Evolutionary conservation across 2,888 invertebrate genomes (phyloP).

Genomic region (Lasiommata megera): DNA sequence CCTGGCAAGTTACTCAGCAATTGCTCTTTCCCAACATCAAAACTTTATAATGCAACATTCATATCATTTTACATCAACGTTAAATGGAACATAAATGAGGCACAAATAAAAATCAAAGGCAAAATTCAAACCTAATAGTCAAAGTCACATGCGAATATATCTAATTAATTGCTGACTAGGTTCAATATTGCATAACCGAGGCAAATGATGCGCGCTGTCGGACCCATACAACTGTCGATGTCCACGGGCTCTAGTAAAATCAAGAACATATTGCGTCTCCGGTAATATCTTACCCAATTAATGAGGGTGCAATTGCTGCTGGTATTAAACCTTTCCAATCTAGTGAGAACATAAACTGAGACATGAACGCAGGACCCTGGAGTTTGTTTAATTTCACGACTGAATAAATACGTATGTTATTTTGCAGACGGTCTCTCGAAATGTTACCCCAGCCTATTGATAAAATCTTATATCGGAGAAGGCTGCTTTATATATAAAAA

Average conservation of each 20-base stretch:
- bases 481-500: too few relatives aligned
- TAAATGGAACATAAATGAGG: too few relatives aligned
- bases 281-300: constrained; percentile 59
- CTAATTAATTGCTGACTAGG: too few relatives aligned
- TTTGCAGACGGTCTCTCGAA: constrained; percentile 48
- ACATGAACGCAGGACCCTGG: constrained; percentile 54
- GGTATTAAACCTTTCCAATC: constrained; percentile 56
- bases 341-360: constrained; percentile 78
- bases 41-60: too few relatives aligned
- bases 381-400: constrained; percentile 79
- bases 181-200: too few relatives aligned
- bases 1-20: too few relatives aligned
- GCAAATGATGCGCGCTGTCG: neutral
- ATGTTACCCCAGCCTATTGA: constrained; percentile 29
- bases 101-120: too few relatives aligned
- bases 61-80: too few relatives aligned
- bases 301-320: constrained; percentile 56
- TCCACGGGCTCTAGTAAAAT: constrained; percentile 33
- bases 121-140: too few relatives aligned
- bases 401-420: constrained; percentile 78
- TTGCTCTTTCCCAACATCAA: too few relatives aligned
- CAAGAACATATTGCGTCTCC: constrained; percentile 51
- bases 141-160: too few relatives aligned
- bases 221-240: neutral
- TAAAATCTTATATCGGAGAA: neutral